Base-by-base conservation (phyloP, 2,797 vertebrate genomes). In the Sebastes trivittatus region DNA sequence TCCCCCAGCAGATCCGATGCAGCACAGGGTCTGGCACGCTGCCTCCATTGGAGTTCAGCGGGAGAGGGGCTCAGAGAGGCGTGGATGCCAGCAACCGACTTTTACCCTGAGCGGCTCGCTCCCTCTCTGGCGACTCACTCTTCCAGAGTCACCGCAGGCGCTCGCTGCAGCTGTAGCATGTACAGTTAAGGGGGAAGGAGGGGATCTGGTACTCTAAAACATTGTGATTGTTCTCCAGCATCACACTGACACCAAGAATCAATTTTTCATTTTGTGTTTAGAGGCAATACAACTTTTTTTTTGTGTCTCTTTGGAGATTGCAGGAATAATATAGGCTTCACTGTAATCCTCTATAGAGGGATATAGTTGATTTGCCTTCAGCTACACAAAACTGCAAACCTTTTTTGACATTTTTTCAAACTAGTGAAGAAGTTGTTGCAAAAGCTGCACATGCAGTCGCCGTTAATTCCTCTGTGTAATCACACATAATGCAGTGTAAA, bases 181-280 rank as follows among this genome's bases (percentile, higher is more conserved):
- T 61, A 60, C 83, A 82, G 87, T 81, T 83, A 59, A 80, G 72
- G 36, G 27, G 66, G 75, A 70, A 77, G 72, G 72, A 77, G 68
- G 61, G 76, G 69, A 83, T 86, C 32, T 76, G 81, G 68, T 66
- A 4, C 75, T 69, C 49, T 46, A 61, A 81, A 84, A 82, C 84
- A 81, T 38, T 73, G 66, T 46, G 87, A 88, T 82, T 88, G 83
- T 89, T 88, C 89, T 67, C 62, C 65, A 70, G 75, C 76, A 83
- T 86, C 81, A 59, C 83, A 42, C 78, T 83, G 84, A 87, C 80
- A 84, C 66, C 70, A 46, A 84, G 75, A 91, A 90, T 94, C 72
- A 76, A 89, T 91, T 88, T 84, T 84, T 88, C 68, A 92, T 87
- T 85, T 85, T 62, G 75, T 86, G 83, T 87, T 88, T 80, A 69